These are phyloP conservation scores for Megaceryle maxima DNA, from an alignment of 2,113 vertebrate genomes.

Conservation along the genomic window DNA sequence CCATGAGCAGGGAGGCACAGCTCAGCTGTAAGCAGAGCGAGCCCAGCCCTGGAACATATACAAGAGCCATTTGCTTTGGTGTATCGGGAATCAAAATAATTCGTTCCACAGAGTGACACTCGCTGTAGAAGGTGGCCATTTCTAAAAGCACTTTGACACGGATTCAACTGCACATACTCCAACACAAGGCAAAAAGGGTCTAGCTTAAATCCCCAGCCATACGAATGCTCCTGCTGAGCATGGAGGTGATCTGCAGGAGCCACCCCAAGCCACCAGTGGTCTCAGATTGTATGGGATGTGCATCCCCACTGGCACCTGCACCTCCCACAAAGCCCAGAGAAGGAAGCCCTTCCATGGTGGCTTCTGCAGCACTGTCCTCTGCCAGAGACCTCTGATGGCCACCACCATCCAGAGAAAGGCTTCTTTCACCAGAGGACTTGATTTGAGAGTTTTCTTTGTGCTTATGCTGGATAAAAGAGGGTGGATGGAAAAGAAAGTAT, in stretches of 20 bases:
- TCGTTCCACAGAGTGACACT: background rate
- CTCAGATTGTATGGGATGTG: background rate
- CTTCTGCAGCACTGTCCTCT: background rate
- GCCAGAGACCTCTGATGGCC: background rate
- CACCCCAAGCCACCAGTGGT: background rate
- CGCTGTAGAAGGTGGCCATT: background rate
- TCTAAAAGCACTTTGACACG: background rate
- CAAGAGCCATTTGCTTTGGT: background rate
- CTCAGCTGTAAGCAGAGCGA: background rate
- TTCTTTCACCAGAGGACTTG: background rate
- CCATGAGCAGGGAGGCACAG: rapidly evolving
- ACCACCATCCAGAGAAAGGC: background rate
- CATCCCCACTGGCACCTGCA: background rate
- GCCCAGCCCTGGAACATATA: background rate
- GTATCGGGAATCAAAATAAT: background rate
- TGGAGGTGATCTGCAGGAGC: background rate
- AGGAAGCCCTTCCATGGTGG: background rate
- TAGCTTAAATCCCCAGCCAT: background rate
- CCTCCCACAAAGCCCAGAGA: no score
- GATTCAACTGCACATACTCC: rapidly evolving
- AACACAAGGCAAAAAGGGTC: background rate
- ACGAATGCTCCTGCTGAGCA: rapidly evolving
- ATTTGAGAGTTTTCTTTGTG: background rate
- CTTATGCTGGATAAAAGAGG: background rate
- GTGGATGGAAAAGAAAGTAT: background rate